A percentile compares a stretch with the other conserved stretches of the same genome.
phyloP scores from a whole-genome alignment of 2,797 vertebrate genomes.

The Neostethus bicornis region DNA sequence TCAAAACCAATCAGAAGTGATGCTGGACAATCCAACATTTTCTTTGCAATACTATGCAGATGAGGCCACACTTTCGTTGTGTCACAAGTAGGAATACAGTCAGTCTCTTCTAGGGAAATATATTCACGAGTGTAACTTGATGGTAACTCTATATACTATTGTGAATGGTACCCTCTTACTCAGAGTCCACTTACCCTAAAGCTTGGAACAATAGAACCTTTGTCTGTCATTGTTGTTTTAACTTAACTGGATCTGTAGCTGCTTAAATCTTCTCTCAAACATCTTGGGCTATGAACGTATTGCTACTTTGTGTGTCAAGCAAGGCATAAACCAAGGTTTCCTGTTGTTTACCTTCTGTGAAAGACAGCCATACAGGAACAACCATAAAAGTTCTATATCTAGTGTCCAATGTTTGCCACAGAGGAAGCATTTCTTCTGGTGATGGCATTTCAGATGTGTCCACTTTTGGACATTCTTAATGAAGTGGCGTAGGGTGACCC shows the following conservation, averaged over 20 bases:
- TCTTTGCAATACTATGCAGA: neutral
- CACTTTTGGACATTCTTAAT: neutral
- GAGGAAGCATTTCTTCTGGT: neutral
- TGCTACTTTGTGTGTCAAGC: neutral
- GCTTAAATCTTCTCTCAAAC: neutral
- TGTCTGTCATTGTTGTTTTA: constrained; percentile 9
- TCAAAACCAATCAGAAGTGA: constrained; percentile 2
- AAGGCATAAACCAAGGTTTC: constrained; percentile 6
- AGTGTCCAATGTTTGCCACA: neutral
- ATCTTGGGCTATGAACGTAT: constrained; percentile 1
- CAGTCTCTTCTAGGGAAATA: neutral
- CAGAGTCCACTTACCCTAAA: neutral
- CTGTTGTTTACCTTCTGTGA: neutral
- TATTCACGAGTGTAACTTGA: constrained; percentile 4
- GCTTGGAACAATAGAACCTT: neutral
- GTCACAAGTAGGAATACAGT: neutral
- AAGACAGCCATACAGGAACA: constrained; percentile 8
- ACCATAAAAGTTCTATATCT: constrained; percentile 7
- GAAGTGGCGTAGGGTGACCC: constrained; percentile 1
- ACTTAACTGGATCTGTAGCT: neutral
- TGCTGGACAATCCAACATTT: constrained; percentile 7
- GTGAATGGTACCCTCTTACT: constrained; percentile 3
- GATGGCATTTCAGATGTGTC: neutral
- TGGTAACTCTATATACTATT: constrained; percentile 13
- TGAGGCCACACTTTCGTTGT: constrained; percentile 1